Percentiles rank a stretch among this genome's conserved stretches.
phyloP scores from a whole-genome alignment of 2,888 invertebrate species.

The Drosophila macrothrix region DNA sequence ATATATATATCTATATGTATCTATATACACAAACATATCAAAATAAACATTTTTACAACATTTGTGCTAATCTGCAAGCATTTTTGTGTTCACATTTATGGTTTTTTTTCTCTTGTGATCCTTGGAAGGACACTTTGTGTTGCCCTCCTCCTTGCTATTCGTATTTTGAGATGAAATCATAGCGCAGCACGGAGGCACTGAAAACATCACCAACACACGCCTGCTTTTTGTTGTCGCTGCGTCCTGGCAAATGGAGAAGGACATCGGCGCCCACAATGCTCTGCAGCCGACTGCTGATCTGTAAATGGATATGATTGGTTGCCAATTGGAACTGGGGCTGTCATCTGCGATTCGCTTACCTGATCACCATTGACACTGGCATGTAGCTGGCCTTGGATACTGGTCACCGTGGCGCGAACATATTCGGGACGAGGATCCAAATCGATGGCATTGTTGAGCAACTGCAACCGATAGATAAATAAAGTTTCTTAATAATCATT shows the following conservation, averaged over 20 bases:
- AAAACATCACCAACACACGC: conserved; percentile 76
- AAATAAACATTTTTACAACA: conserved; percentile 25
- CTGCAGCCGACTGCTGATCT: conserved; percentile 93
- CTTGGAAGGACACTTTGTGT: not conserved
- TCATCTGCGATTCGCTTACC: conserved; percentile 83
- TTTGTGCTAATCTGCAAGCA: conserved; percentile 35
- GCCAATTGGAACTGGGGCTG: not conserved
- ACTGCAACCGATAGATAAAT: conserved; percentile 66
- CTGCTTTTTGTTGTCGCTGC: conserved; percentile 71
- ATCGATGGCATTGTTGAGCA: conserved; percentile 84
- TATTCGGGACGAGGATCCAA: conserved; percentile 95
- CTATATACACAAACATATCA: conserved; percentile 36
- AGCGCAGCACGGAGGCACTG: conserved; percentile 82
- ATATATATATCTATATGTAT: conserved; percentile 8
- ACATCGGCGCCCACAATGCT: conserved; percentile 92
- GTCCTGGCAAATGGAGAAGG: conserved; percentile 89
- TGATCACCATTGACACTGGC: conserved; percentile 92
- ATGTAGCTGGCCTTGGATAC: conserved; percentile 86
- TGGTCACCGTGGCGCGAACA: conserved; percentile 88
- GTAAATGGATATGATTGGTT: conserved; percentile 29
- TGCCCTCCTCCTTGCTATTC: conserved; percentile 20
- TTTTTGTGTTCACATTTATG: conserved; percentile 18
- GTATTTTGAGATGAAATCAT: conserved; percentile 84
- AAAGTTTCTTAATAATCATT: not conserved
- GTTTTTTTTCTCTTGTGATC: not conserved